A percentile compares a stretch with the other conserved stretches of the same genome.
Evolutionary conservation across 1,140 invertebrate genomes (phyloP).

Genomic region (Musca vetustissima): DNA sequence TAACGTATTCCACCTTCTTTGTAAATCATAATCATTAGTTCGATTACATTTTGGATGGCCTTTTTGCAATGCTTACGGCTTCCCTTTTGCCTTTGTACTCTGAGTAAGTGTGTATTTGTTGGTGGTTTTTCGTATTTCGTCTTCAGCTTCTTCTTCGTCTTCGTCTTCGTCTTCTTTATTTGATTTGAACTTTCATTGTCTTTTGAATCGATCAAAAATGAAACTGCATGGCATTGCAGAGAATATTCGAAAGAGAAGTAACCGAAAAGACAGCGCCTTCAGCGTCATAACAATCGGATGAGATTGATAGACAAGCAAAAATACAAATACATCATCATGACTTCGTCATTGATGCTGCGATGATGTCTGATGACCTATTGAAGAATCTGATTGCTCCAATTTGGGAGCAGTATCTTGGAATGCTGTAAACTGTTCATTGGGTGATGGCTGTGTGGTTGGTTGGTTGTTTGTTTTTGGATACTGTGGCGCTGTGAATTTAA

Average conservation of each 20-base stretch:
- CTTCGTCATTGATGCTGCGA: background rate
- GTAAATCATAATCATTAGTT: slow-evolving; percentile 28
- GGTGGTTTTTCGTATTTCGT: too few relatives aligned
- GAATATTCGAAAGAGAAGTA: too few relatives aligned
- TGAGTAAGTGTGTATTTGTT: too few relatives aligned
- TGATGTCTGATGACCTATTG: slow-evolving; percentile 13
- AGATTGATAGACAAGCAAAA: slow-evolving; percentile 7
- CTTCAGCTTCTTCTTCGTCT: too few relatives aligned
- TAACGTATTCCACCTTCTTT: slow-evolving; percentile 26
- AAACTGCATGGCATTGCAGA: too few relatives aligned
- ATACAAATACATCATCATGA: background rate
- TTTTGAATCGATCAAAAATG: background rate
- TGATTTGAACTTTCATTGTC: slow-evolving; percentile 7
- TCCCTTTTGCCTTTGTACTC: background rate
- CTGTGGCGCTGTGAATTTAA: slow-evolving; percentile 6
- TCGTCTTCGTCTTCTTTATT: background rate
- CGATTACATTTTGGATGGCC: slow-evolving; percentile 15
- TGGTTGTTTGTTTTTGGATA: too few relatives aligned
- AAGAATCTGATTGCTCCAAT: slow-evolving; percentile 15
- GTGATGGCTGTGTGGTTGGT: too few relatives aligned
- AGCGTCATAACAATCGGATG: background rate
- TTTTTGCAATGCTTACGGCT: background rate
- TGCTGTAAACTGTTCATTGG: background rate
- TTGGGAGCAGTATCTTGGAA: slow-evolving; percentile 14
- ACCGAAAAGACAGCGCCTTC: background rate